Evolutionary conservation across 2,797 vertebrate species (phyloP).

Genomic region (Rhadinocentrus ornatus): DNA sequence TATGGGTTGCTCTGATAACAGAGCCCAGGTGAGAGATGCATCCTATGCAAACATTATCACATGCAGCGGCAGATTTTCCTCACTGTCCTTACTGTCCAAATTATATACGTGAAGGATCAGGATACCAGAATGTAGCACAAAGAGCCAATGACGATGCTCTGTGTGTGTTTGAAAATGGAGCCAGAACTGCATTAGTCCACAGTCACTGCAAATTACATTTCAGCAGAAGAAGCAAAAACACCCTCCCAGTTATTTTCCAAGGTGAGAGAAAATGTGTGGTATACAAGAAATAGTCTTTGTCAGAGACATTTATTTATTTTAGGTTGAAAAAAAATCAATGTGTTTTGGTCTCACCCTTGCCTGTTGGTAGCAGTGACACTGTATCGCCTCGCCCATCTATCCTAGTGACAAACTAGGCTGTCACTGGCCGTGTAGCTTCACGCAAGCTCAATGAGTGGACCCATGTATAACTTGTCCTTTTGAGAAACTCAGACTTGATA

Average conservation of each 20-base stretch:
- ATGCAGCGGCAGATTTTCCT: conserved; percentile 17
- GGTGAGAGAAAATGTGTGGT: conserved; percentile 32
- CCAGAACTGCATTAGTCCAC: conserved; percentile 13
- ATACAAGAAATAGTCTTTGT: conserved; percentile 18
- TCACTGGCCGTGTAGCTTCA: conserved; percentile 51
- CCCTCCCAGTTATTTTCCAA: conserved; percentile 12
- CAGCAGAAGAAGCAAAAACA: conserved; percentile 18
- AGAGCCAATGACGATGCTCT: conserved; percentile 3
- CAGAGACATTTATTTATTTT: conserved; percentile 48
- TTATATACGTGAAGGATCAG: conserved; percentile 25
- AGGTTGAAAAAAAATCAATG: conserved; percentile 36
- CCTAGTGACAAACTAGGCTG: conserved; percentile 69
- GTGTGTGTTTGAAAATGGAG: neutral
- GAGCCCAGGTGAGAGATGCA: conserved; percentile 18
- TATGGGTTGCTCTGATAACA: conserved; percentile 38
- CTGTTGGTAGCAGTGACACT: conserved; percentile 47
- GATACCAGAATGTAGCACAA: conserved; percentile 3
- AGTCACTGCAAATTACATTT: conserved; percentile 25
- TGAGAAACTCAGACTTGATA: conserved; percentile 56
- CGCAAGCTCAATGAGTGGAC: conserved; percentile 52
- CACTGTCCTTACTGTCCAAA: conserved; percentile 14
- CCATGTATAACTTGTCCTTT: conserved; percentile 60
- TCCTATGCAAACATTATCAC: conserved; percentile 46
- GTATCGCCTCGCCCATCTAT: conserved; percentile 63
- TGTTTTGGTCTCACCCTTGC: conserved; percentile 41